A percentile compares a stretch with the other conserved stretches of the same genome.
Conservation (phyloP, 2,113 vertebrate genomes). For the Eptesicus fuscus region DNA sequence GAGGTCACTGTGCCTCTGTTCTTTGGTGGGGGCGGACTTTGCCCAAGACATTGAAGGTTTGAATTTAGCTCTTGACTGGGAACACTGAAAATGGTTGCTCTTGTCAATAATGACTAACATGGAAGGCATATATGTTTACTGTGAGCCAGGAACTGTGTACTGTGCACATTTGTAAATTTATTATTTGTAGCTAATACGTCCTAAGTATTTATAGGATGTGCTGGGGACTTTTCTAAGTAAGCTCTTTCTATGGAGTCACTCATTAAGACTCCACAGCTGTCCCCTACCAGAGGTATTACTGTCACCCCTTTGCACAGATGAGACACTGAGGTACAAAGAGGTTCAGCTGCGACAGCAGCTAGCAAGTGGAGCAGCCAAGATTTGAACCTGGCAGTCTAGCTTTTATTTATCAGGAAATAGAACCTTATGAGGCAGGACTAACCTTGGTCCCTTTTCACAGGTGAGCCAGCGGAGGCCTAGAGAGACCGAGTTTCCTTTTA, state of each 20-base stretch:
- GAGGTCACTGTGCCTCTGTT: neutral
- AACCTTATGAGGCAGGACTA: neutral
- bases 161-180: fast-evolving
- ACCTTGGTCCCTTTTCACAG: neutral
- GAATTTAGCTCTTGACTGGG: neutral
- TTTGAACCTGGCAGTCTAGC: neutral
- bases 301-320: neutral
- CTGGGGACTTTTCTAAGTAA: neutral
- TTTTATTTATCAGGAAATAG: neutral
- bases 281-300: neutral
- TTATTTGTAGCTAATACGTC: neutral
- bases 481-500: neutral
- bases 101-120: neutral
- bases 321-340: neutral
- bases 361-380: neutral
- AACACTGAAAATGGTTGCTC: neutral
- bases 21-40: neutral
- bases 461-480: neutral
- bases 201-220: neutral
- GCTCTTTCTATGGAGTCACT: neutral
- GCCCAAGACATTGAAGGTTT: neutral
- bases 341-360: neutral
- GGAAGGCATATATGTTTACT: neutral
- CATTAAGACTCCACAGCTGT: neutral
- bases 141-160: neutral